Conservation (phyloP, 1,140 invertebrate genomes). For the Heliconius nattereri region DNA sequence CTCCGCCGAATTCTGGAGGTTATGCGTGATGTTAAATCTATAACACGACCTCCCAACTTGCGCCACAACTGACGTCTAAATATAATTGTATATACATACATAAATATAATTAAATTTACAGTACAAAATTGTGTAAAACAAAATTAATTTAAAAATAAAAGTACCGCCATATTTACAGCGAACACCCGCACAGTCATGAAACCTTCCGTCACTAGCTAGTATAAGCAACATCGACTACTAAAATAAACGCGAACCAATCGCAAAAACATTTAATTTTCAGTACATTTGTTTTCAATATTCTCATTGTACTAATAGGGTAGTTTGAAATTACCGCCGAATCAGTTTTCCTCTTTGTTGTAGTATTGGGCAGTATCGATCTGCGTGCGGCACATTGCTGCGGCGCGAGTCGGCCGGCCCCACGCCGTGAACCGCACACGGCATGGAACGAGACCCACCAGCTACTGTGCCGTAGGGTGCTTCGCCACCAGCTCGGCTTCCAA, state of each 20-base stretch:
- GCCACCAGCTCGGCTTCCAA: constrained; percentile 50
- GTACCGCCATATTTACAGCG: constrained; percentile 36
- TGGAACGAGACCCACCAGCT: constrained; percentile 53
- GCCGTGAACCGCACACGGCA: constrained; percentile 51
- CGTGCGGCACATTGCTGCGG: constrained; percentile 65
- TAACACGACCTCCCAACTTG: too few species aligned
- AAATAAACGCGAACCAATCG: constrained; percentile 33
- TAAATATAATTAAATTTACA: not conserved
- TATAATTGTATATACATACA: too few species aligned
- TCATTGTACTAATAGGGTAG: constrained; percentile 41
- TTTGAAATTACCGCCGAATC: constrained; percentile 68
- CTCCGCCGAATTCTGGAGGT: too few species aligned
- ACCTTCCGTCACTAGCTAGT: constrained; percentile 56
- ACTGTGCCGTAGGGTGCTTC: constrained; percentile 58
- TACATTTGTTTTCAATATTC: constrained; percentile 46
- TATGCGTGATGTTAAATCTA: too few species aligned
- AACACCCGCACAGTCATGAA: constrained; percentile 38
- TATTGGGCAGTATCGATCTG: constrained; percentile 66
- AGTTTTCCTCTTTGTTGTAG: constrained; percentile 59
- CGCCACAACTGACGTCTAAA: too few species aligned
- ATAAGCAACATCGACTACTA: constrained; percentile 42
- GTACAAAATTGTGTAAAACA: not conserved
- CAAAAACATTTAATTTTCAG: constrained; percentile 42
- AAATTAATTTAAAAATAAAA: constrained; percentile 20
- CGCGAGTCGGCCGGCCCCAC: constrained; percentile 31